phyloP scores from a whole-genome alignment of 2,888 invertebrate genomes.

The Lingula anatina region DNA sequence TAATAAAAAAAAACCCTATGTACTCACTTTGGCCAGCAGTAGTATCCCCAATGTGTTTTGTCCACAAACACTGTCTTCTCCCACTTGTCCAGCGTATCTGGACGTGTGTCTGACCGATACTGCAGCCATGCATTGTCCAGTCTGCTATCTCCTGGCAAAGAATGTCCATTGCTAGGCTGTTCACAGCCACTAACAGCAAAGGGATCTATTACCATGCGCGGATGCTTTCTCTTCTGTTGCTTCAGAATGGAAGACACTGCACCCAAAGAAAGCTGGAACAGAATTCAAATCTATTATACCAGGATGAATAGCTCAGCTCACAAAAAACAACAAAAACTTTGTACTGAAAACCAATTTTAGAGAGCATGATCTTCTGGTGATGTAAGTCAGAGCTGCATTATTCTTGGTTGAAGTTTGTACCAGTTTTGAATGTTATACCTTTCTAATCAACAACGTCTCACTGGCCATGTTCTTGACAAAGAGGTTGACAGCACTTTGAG shows the following conservation, averaged over 20 bases:
- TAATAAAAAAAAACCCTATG: no score
- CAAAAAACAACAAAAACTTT: no score
- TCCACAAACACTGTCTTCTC: slow-evolving; percentile 67
- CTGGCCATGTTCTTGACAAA: slow-evolving; percentile 65
- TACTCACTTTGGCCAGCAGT: slow-evolving; percentile 56
- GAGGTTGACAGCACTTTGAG: slow-evolving; percentile 62
- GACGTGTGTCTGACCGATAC: slow-evolving; percentile 61
- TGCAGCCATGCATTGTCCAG: slow-evolving; percentile 72
- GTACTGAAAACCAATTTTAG: no score
- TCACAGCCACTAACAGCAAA: slow-evolving; percentile 18
- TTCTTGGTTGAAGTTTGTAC: no score
- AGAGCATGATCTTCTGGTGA: no score
- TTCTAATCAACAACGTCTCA: slow-evolving; percentile 76
- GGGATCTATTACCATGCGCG: slow-evolving; percentile 61
- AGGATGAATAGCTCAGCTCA: background rate
- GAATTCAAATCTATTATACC: slow-evolving; percentile 12
- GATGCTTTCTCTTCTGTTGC: slow-evolving; percentile 67
- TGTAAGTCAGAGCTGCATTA: no score
- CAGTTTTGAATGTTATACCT: slow-evolving; percentile 49
- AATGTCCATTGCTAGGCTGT: slow-evolving; percentile 6
- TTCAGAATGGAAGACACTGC: slow-evolving; percentile 64
- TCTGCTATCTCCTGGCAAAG: slow-evolving; percentile 55
- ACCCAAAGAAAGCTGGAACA: slow-evolving; percentile 58
- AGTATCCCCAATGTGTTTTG: slow-evolving; percentile 61
- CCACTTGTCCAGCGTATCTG: slow-evolving; percentile 68